Conservation (phyloP, 2,888 invertebrate genomes). For the Physocephala rufipes region DNA sequence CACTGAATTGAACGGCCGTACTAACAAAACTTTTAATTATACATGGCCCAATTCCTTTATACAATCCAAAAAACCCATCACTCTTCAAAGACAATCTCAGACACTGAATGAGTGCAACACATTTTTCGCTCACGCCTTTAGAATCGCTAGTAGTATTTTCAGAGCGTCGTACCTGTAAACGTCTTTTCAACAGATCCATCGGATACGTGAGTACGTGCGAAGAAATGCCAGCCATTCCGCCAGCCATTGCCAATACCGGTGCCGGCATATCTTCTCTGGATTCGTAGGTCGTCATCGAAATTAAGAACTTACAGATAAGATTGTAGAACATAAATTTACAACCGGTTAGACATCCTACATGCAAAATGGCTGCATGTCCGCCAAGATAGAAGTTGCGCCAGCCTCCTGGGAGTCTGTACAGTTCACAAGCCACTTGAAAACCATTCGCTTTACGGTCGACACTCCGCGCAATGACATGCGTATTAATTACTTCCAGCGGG, state of each 20-base stretch:
- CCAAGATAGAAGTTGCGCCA: conserved; percentile 27
- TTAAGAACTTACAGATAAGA: conserved; percentile 12
- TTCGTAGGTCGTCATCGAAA: neutral
- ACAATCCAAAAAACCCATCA: conserved; percentile 31
- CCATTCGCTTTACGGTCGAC: neutral
- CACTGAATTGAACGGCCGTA: conserved; percentile 34
- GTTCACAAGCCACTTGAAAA: neutral
- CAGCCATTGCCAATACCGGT: conserved; percentile 13
- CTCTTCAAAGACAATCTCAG: neutral
- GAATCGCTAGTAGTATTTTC: neutral
- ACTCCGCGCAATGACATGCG: conserved; percentile 16
- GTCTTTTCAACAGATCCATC: conserved; percentile 37
- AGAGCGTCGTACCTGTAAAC: conserved; percentile 16
- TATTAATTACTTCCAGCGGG: conserved; percentile 33
- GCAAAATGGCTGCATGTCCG: conserved; percentile 21
- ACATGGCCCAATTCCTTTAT: conserved; percentile 34
- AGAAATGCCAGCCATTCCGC: conserved; percentile 26
- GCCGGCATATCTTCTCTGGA: conserved; percentile 20
- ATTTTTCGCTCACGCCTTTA: neutral
- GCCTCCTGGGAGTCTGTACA: conserved; percentile 1
- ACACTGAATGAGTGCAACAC: conserved; percentile 21
- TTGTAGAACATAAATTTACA: conserved; percentile 36
- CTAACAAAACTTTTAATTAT: conserved; percentile 29
- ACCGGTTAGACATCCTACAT: conserved; percentile 31
- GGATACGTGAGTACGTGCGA: conserved; percentile 30